A percentile compares a stretch with the other conserved stretches of the same genome.
Evolutionary conservation across 2,113 vertebrate genomes (phyloP).

Genomic region (Puffinus mauretanicus): DNA sequence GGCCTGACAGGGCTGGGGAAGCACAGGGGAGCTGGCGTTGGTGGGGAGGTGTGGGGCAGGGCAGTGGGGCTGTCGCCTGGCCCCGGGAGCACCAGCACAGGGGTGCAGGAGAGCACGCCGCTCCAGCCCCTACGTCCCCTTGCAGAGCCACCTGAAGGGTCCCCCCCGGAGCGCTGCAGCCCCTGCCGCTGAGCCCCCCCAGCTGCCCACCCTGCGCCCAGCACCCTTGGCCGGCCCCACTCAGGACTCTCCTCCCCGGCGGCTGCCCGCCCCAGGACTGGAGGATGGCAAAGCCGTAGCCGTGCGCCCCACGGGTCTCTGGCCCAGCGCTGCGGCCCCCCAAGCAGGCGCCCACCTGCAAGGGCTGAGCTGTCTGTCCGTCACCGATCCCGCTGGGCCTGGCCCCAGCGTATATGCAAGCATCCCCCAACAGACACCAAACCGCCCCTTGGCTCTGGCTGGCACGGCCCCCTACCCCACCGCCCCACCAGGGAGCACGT

Average conservation of each 20-base stretch:
- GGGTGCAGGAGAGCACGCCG: accelerated
- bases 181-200: neutral
- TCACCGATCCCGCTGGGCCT: neutral
- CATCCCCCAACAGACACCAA: neutral
- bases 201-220: neutral
- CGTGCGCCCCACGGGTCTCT: neutral
- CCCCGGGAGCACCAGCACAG: neutral
- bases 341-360: neutral
- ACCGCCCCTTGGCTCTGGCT: neutral
- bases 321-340: neutral
- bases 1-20: neutral
- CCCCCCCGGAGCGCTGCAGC: neutral
- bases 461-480: neutral
- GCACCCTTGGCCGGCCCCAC: neutral
- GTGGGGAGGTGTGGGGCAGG: neutral
- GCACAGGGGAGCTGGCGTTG: neutral
- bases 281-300: neutral
- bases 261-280: neutral
- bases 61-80: accelerated
- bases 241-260: neutral
- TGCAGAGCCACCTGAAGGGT: neutral
- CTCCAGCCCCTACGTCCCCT: neutral
- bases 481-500: neutral
- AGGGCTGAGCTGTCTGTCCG: neutral
- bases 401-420: neutral